Evolutionary conservation across 2,888 invertebrate species (phyloP).

Genomic region (Eugnorisma glareosa): DNA sequence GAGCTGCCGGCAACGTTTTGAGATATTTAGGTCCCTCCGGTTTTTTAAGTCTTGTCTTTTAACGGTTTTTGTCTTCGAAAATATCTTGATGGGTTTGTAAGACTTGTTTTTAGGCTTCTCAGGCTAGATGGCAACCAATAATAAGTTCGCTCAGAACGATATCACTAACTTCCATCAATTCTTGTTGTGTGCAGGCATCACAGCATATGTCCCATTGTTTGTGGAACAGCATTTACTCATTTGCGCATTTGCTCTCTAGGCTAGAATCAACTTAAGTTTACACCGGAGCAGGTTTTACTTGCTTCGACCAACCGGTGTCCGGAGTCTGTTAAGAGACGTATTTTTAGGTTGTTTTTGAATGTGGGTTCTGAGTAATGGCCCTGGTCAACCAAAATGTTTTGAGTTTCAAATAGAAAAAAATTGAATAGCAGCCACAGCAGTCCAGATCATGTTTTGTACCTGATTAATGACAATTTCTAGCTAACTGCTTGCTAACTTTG

Average conservation of each 20-base stretch:
- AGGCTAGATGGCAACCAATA: background rate
- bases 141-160: background rate
- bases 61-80: background rate
- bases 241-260: background rate
- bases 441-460: too few species aligned
- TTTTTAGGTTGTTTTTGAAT: background rate
- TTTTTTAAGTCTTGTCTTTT: constrained; percentile 6
- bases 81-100: background rate
- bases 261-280: background rate
- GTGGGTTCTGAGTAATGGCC: background rate
- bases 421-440: too few species aligned
- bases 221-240: background rate
- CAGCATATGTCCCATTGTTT: background rate
- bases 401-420: background rate
- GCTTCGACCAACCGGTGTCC: background rate
- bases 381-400: too few species aligned
- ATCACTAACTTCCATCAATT: background rate
- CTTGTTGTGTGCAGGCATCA: background rate
- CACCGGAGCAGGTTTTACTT: background rate
- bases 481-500: too few species aligned
- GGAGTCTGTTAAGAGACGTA: background rate
- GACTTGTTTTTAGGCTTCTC: background rate
- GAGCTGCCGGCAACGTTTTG: constrained; percentile 25
- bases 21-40: constrained; percentile 2
- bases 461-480: too few species aligned